phyloP scores from a whole-genome alignment of 2,888 invertebrate species.

The Torymus texanus region DNA sequence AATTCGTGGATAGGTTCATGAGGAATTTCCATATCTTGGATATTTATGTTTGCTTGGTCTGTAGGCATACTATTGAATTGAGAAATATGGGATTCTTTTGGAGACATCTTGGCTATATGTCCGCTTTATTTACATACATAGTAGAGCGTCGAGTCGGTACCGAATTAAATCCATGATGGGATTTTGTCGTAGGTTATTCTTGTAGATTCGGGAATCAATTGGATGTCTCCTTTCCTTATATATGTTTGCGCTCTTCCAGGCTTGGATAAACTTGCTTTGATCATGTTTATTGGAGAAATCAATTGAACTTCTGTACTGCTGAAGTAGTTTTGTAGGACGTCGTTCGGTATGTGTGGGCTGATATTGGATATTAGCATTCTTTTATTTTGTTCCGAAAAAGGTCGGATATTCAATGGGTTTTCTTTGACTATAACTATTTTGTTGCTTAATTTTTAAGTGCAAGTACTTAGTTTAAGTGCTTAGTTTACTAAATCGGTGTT shows the following conservation, averaged over 20 bases:
- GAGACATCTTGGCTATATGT: no score
- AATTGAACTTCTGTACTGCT: not conserved
- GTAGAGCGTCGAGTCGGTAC: no score
- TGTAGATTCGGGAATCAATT: constrained; percentile 1
- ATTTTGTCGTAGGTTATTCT: not conserved
- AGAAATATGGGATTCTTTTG: no score
- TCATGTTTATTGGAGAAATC: not conserved
- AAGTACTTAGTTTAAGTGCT: no score
- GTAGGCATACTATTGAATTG: no score
- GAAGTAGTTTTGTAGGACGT: not conserved
- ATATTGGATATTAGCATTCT: not conserved
- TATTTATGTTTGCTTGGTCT: no score
- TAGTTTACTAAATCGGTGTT: not conserved
- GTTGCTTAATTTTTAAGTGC: not conserved
- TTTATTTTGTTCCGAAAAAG: not conserved
- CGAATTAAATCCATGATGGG: not conserved
- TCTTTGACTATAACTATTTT: not conserved
- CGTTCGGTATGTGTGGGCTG: not conserved
- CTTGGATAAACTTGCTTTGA: constrained; percentile 4
- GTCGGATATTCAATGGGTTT: not conserved
- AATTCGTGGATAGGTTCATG: no score
- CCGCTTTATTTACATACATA: no score
- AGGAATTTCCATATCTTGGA: no score
- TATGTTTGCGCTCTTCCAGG: not conserved
- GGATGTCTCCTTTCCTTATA: not conserved